Evolutionary conservation across 1,140 invertebrate species (phyloP), one percentile per base, ranked within the genome.

Genomic region (Octopus sinensis): DNA sequence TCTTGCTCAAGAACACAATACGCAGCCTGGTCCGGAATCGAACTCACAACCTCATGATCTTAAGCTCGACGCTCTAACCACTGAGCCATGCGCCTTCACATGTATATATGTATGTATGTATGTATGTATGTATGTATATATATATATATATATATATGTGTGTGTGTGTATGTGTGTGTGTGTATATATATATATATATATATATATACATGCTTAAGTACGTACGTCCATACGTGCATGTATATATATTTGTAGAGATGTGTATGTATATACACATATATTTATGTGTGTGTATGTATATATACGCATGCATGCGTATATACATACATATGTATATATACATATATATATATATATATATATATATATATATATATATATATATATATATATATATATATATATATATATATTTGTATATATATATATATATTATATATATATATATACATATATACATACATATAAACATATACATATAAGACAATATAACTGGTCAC

Each of bases 311-410:
- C 12, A 71, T 13, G 30, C 30, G 30, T 71, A 71, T 71, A 71
- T 71, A 71, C 30, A 71, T 71, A 71, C 30, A 71, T 71, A 71
- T 71, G 30, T 71, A 71, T 71, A 71, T 71, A 71, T 71, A 71
- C 30, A 71, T 71, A 71, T 71, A 71, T 71, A 71, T 71, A 71
- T 71, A 71, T 71, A 71, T 71, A 71, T 71, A 71, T 71, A 71
- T 71, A 71, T 71, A 71, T 71, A 71, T 71, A 71, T 13, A 71
- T 71, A 71, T 71, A 71, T 71, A 71, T 17, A 71, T 71, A 13
- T 71, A 71, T 71, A 71, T 17, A 71, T 17, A 13, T 71, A 71
- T 71, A 71, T 71, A 71, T 71, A 71, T 17, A 71, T 71, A 71
- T 17, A 71, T 71, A 71, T 71, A 71, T 71, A 17, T 5, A 3